phyloP scores from a whole-genome alignment of 92 coral and sea anemone species.

The Zoanthus sansibaricus region DNA sequence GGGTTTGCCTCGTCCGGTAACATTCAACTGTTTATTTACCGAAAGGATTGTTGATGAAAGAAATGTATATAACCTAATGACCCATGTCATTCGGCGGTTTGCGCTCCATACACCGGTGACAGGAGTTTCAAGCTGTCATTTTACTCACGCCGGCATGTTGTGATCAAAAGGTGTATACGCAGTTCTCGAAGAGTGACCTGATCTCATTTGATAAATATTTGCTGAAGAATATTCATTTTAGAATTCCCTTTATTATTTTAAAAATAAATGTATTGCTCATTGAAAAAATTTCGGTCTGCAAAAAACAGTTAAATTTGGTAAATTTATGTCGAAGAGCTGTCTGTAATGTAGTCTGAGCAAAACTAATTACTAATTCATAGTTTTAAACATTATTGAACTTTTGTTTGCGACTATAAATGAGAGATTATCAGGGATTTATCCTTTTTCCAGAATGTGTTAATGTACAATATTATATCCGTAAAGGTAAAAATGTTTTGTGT shows the following conservation, averaged over 20 bases:
- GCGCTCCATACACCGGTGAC: not conserved
- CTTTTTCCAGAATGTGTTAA: not conserved
- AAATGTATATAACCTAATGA: slow-evolving; percentile 26
- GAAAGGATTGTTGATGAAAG: slow-evolving; percentile 40
- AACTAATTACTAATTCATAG: slow-evolving; percentile 2
- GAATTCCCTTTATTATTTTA: not conserved
- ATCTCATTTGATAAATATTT: slow-evolving; percentile 34
- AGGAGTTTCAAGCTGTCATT: slow-evolving; percentile 24
- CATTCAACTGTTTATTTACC: slow-evolving; percentile 46
- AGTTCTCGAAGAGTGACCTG: slow-evolving; percentile 7
- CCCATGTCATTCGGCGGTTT: slow-evolving; percentile 41
- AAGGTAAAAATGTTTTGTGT: not conserved
- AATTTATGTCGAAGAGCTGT: not conserved
- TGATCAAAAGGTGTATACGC: not conserved
- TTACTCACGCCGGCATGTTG: slow-evolving; percentile 5
- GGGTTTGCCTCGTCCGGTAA: not conserved
- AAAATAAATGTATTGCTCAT: not conserved
- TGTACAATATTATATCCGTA: not conserved
- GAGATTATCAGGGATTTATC: not conserved
- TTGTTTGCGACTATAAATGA: slow-evolving; percentile 1
- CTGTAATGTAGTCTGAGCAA: not conserved
- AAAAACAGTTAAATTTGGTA: not conserved
- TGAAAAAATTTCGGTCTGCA: not conserved
- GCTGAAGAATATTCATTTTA: not conserved
- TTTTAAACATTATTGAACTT: slow-evolving; percentile 21